Percentiles rank a stretch among this genome's conserved stretches.
Conservation (phyloP, 2,113 vertebrate species). For the Misgurnus anguillicaudatus region DNA sequence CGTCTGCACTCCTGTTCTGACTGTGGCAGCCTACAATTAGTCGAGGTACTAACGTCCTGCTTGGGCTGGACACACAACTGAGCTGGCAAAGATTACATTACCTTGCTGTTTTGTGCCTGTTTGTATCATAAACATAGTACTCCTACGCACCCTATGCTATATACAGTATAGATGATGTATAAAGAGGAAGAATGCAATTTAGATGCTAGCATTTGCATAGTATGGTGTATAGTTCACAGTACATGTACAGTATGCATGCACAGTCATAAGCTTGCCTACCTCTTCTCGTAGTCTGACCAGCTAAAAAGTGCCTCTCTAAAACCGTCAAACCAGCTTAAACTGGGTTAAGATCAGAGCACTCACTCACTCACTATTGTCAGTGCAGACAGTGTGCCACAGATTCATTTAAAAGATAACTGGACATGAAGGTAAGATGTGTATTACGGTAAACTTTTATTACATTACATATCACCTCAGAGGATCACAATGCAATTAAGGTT, state of each 20-base stretch:
- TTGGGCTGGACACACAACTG: background rate
- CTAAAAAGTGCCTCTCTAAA: too few relatives aligned
- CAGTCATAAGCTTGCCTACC: background rate
- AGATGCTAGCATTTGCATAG: background rate
- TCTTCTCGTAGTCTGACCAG: background rate
- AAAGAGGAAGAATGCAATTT: background rate
- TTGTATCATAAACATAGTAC: too few relatives aligned
- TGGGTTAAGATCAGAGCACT: too few relatives aligned
- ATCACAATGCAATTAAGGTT: background rate
- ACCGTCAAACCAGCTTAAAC: background rate
- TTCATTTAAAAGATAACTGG: background rate
- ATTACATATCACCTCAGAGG: background rate
- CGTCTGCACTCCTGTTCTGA: background rate
- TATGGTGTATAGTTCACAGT: background rate
- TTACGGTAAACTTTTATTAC: background rate
- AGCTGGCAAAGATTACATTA: background rate
- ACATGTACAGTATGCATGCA: background rate
- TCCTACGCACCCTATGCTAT: too few relatives aligned
- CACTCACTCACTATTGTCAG: background rate
- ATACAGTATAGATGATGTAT: too few relatives aligned
- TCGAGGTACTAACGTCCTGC: background rate
- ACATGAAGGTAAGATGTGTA: background rate
- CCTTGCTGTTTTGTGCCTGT: background rate
- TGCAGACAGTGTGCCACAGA: background rate
- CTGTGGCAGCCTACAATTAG: conserved; percentile 6